Evolutionary conservation across 2,113 vertebrate genomes (phyloP).

Genomic region (Phainopepla nitens): DNA sequence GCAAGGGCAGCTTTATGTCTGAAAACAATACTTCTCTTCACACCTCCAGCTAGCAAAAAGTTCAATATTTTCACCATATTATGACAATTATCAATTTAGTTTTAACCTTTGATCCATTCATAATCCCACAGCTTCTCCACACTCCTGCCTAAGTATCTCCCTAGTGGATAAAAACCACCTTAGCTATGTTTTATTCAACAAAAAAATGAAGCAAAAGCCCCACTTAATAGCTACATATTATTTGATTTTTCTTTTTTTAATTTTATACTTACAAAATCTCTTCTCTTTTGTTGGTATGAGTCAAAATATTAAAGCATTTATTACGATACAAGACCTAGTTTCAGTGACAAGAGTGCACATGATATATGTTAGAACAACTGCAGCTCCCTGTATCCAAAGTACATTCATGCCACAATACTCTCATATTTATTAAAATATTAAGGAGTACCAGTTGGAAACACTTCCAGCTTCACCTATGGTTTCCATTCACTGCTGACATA

Average conservation of each 20-base stretch:
- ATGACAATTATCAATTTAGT: neutral
- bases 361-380: neutral
- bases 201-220: neutral
- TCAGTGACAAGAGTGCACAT: neutral
- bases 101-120: neutral
- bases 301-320: neutral
- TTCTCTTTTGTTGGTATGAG: neutral
- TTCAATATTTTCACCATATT: neutral
- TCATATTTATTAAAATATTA: neutral
- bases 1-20: neutral
- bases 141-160: neutral
- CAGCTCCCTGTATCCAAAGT: neutral
- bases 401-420: neutral
- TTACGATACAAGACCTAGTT: neutral
- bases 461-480: neutral
- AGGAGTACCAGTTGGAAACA: neutral
- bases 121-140: neutral
- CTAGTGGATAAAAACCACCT: neutral
- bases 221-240: neutral
- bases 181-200: neutral
- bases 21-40: neutral
- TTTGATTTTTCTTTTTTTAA: neutral
- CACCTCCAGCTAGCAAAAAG: neutral
- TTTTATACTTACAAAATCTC: neutral
- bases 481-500: neutral